These are phyloP conservation scores for Noctuana brunneofusca DNA, from an alignment of 2,888 invertebrate genomes.

Conservation along the genomic window DNA sequence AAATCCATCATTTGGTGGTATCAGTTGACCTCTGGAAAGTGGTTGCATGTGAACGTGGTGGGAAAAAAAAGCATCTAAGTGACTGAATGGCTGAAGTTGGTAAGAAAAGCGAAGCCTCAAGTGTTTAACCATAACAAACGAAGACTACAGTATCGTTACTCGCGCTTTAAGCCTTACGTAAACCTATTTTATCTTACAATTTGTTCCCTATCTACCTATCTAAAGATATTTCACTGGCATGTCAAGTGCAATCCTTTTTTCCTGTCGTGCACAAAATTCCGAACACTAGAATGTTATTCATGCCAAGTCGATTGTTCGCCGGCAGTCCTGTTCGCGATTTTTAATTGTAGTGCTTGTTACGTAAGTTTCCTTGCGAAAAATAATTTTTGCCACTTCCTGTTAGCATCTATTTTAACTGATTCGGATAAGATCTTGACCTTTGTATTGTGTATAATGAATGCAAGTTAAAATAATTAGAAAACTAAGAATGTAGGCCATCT, in stretches of 20 bases:
- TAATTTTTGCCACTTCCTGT: background rate
- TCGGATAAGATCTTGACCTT: background rate
- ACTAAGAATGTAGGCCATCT: background rate
- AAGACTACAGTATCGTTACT: too few relatives aligned
- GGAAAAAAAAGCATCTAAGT: too few relatives aligned
- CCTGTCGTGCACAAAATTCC: constrained; percentile 16
- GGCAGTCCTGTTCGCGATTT: constrained; percentile 26
- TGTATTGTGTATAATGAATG: background rate
- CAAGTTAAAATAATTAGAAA: too few relatives aligned
- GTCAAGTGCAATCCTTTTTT: constrained; percentile 20
- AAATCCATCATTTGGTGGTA: too few relatives aligned
- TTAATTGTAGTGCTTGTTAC: constrained; percentile 33
- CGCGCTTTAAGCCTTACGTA: too few relatives aligned
- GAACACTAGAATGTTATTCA: constrained; percentile 26
- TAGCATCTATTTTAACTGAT: background rate
- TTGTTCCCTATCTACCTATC: too few relatives aligned
- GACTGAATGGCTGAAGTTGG: too few relatives aligned
- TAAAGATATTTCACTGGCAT: background rate
- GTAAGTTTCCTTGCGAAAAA: constrained; percentile 12
- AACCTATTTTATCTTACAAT: too few relatives aligned
- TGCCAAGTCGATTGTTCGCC: constrained; percentile 26
- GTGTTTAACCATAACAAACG: too few relatives aligned
- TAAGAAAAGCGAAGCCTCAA: too few relatives aligned
- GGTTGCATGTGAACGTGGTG: too few relatives aligned
- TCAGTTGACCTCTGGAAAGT: too few relatives aligned